These are phyloP conservation scores for Oreochromis mossambicus DNA, from an alignment of 2,797 vertebrate genomes.

Conservation along the genomic window DNA sequence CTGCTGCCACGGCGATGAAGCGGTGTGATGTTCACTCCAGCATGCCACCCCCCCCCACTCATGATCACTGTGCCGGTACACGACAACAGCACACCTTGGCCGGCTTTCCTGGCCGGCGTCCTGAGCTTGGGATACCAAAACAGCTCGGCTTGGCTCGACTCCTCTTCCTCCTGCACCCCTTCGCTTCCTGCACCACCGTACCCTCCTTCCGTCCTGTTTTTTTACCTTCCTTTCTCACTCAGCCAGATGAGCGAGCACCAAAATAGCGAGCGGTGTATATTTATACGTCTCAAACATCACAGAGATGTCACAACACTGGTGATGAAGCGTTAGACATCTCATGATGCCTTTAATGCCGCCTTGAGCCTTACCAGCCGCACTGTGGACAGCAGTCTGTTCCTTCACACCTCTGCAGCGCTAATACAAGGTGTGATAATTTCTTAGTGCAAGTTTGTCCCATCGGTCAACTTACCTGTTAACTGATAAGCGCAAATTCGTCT, in stretches of 20 bases:
- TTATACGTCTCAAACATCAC: constrained; percentile 42
- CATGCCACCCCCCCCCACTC: constrained; percentile 47
- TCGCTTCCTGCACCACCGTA: neutral
- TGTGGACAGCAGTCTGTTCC: constrained; percentile 60
- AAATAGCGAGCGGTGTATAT: constrained; percentile 43
- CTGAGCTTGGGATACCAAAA: constrained; percentile 25
- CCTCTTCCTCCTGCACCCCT: neutral
- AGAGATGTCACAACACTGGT: constrained; percentile 53
- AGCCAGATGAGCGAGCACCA: constrained; percentile 39
- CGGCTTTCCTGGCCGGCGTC: constrained; percentile 69
- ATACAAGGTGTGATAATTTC: constrained; percentile 42
- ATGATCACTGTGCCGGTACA: constrained; percentile 66
- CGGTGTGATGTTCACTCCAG: constrained; percentile 82
- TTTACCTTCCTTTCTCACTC: constrained; percentile 38
- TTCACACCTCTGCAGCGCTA: constrained; percentile 55
- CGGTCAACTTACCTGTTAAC: constrained; percentile 49
- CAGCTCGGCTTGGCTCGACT: neutral
- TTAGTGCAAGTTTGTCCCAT: constrained; percentile 1
- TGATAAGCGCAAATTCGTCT: neutral
- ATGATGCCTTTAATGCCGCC: constrained; percentile 30
- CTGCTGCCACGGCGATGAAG: constrained; percentile 79
- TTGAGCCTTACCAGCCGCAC: constrained; percentile 19
- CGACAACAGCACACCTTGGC: constrained; percentile 80
- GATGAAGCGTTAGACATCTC: constrained; percentile 62
- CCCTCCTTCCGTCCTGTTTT: neutral